phyloP scores from a whole-genome alignment of 2,113 vertebrate genomes.

The Argyrosomus japonicus region DNA sequence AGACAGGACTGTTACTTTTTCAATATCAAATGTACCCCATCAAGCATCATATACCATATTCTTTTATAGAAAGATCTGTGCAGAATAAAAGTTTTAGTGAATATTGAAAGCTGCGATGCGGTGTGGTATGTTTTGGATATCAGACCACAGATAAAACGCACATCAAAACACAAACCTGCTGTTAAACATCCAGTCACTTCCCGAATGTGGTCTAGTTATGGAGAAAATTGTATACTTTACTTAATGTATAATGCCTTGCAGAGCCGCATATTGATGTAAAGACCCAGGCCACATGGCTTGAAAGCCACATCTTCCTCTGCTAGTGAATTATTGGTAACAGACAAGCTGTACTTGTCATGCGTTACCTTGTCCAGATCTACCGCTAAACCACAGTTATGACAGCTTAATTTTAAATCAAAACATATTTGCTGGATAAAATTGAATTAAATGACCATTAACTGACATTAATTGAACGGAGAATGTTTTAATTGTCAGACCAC shows the following conservation, averaged over 20 bases:
- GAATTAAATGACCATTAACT: too few relatives aligned
- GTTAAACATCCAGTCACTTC: neutral
- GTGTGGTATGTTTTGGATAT: neutral
- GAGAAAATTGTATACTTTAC: neutral
- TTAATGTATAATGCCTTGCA: neutral
- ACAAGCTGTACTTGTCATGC: neutral
- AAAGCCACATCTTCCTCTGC: neutral
- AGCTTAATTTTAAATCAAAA: neutral
- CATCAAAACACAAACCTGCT: neutral
- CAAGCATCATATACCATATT: neutral
- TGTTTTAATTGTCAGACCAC: too few relatives aligned
- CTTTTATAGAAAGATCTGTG: neutral
- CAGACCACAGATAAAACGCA: neutral
- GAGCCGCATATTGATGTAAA: neutral
- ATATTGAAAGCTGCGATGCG: neutral
- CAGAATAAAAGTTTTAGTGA: neutral
- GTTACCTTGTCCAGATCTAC: neutral
- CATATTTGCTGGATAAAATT: neutral
- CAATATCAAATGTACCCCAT: neutral
- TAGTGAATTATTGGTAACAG: neutral
- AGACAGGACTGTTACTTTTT: neutral
- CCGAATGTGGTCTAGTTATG: neutral
- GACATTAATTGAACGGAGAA: too few relatives aligned
- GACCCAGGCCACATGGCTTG: neutral
- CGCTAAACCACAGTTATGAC: neutral